These are phyloP conservation scores for Hypanus sabinus DNA, from an alignment of 2,113 vertebrate genomes.

Conservation along the genomic window DNA sequence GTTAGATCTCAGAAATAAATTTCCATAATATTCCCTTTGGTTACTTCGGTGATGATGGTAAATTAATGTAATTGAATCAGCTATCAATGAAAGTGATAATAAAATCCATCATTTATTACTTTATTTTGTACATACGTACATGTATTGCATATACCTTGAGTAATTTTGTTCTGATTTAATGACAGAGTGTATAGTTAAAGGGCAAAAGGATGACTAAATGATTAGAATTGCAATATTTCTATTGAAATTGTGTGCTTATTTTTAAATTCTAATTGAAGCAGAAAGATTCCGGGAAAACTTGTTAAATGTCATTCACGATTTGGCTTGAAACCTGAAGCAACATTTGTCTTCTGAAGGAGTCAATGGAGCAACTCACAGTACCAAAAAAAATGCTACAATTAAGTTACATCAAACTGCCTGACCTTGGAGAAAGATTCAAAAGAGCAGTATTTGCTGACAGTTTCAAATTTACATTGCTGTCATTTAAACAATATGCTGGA, in stretches of 20 bases:
- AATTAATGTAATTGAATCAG: not conserved
- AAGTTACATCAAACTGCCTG: not conserved
- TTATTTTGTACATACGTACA: not conserved
- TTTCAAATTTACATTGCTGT: not conserved
- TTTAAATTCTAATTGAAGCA: not conserved
- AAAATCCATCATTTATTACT: not conserved
- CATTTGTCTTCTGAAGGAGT: not conserved
- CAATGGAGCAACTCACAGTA: not conserved
- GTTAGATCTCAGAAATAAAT: not conserved
- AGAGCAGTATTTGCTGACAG: not conserved
- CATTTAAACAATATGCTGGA: not conserved
- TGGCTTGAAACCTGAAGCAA: not conserved
- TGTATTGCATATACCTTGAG: not conserved
- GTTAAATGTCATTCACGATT: not conserved
- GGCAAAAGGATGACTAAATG: not conserved
- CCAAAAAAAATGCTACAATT: not conserved
- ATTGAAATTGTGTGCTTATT: not conserved
- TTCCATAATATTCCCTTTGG: not conserved
- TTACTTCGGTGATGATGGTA: not conserved
- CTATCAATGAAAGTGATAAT: not conserved
- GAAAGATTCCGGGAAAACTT: not conserved
- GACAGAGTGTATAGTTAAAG: not conserved
- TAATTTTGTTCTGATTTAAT: not conserved
- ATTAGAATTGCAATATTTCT: not conserved
- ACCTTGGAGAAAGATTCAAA: not conserved